Evolutionary conservation across 2,888 invertebrate species (phyloP).

Genomic region (Tiphia femorata): DNA sequence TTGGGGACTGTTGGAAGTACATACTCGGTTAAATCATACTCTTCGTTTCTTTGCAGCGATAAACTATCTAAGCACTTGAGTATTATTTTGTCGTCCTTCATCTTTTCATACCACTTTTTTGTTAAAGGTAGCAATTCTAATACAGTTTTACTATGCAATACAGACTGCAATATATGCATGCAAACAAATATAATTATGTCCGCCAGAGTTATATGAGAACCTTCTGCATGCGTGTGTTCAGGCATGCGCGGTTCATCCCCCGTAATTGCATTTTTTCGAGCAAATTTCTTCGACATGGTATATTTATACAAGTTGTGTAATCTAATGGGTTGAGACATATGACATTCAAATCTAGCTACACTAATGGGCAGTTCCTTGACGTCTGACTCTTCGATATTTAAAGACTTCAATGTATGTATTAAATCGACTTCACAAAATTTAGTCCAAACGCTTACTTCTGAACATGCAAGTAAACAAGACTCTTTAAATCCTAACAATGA

Average conservation of each 20-base stretch:
- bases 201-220: conserved; percentile 84
- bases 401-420: conserved; percentile 73
- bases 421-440: conserved; percentile 92
- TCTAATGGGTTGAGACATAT: conserved; percentile 85
- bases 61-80: conserved; percentile 58
- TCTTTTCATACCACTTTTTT: conserved; percentile 74
- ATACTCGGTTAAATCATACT: conserved; percentile 36
- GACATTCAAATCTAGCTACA: conserved; percentile 84
- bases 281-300: conserved; percentile 69
- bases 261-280: conserved; percentile 67
- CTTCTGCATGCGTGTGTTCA: conserved; percentile 85
- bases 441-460: conserved; percentile 91
- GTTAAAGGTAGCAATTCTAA: conserved; percentile 73
- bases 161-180: conserved; percentile 74
- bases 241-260: conserved; percentile 56
- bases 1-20: conserved; percentile 71
- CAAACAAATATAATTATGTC: conserved; percentile 85
- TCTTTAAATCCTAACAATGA: conserved; percentile 83
- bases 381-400: conserved; percentile 48
- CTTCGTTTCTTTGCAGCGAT: conserved; percentile 43
- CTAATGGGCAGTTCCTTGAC: conserved; percentile 74
- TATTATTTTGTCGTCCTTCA: conserved; percentile 54
- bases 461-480: conserved; percentile 84
- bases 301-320: conserved; percentile 83
- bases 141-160: conserved; percentile 58